Evolutionary conservation across 2,797 vertebrate species (phyloP).

Genomic region (Iguana delicatissima): DNA sequence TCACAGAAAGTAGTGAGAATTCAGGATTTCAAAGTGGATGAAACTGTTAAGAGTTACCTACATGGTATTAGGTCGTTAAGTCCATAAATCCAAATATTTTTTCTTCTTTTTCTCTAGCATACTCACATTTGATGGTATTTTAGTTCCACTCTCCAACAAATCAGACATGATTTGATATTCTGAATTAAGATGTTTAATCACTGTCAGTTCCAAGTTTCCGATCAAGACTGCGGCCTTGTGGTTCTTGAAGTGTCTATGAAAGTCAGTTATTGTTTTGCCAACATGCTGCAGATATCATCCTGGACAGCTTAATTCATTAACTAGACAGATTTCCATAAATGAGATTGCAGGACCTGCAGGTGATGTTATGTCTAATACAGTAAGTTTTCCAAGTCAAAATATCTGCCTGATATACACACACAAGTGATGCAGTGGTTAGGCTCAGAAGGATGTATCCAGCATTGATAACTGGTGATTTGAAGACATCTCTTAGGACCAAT

Average conservation of each 20-base stretch:
- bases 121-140: neutral
- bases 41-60: too few relatives aligned
- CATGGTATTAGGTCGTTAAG: neutral
- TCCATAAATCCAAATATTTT: neutral
- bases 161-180: neutral
- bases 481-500: too few relatives aligned
- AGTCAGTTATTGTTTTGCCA: too few relatives aligned
- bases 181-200: neutral
- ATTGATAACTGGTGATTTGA: too few relatives aligned
- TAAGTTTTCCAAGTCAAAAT: neutral
- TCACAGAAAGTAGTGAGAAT: neutral
- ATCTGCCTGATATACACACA: neutral
- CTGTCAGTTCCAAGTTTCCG: neutral
- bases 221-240: neutral
- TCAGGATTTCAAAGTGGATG: too few relatives aligned
- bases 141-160: neutral
- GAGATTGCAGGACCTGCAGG: neutral
- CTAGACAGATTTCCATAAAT: neutral
- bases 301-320: neutral
- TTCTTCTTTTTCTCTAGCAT: neutral
- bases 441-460: neutral
- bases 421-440: neutral
- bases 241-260: neutral
- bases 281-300: too few relatives aligned
- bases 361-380: neutral